These are phyloP conservation scores for Proctacanthus coquilletti DNA, from an alignment of 1,140 invertebrate species.

Conservation along the genomic window DNA sequence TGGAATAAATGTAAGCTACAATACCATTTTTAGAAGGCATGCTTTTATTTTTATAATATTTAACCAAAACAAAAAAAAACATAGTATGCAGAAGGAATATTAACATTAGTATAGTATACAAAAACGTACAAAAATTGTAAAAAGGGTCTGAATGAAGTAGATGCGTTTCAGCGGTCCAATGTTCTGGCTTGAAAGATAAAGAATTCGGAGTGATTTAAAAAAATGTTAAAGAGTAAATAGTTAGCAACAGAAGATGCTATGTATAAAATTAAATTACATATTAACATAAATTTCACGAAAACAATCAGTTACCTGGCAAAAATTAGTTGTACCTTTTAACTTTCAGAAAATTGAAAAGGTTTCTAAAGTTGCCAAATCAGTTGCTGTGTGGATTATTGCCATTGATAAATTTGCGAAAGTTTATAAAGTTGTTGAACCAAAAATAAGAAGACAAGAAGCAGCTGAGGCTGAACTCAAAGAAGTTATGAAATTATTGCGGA, in stretches of 20 bases:
- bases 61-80: too few relatives aligned
- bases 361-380: slow-evolving; percentile 72
- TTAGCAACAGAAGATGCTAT: background rate
- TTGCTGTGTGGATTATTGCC: slow-evolving; percentile 81
- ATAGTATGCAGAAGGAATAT: too few relatives aligned
- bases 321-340: slow-evolving; percentile 6
- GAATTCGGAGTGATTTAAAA: background rate
- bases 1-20: too few relatives aligned
- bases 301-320: too few relatives aligned
- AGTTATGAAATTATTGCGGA: slow-evolving; percentile 56
- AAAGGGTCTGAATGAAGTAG: too few relatives aligned
- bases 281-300: background rate
- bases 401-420: slow-evolving; percentile 75
- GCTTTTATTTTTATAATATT: too few relatives aligned
- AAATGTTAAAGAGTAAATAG: slow-evolving; percentile 4
- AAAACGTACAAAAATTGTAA: too few relatives aligned
- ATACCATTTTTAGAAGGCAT: too few relatives aligned
- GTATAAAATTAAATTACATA: background rate
- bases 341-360: slow-evolving; percentile 48
- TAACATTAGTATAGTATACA: too few relatives aligned
- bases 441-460: slow-evolving; percentile 54
- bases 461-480: slow-evolving; percentile 55
- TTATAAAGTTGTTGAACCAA: slow-evolving; percentile 69
- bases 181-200: too few relatives aligned
- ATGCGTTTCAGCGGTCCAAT: too few relatives aligned